Evolutionary conservation across 2,797 vertebrate species (phyloP).

Genomic region (Urocyon cinereoargenteus): DNA sequence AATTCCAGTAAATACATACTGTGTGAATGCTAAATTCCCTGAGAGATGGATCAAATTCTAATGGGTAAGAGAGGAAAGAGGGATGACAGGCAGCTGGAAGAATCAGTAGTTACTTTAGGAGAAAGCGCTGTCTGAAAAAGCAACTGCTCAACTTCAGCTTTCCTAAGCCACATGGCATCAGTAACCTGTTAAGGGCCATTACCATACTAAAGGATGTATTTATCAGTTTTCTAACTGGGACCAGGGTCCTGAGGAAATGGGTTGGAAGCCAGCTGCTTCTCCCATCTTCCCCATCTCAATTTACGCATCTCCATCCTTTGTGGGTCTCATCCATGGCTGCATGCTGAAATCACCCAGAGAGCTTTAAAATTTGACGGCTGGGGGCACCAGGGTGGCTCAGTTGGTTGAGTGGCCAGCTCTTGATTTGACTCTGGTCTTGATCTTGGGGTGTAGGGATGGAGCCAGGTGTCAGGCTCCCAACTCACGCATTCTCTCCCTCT

Average conservation of each 20-base stretch:
- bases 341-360: not conserved
- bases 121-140: not conserved
- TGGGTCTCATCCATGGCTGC: not conserved
- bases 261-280: not conserved
- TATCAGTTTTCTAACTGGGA: not conserved
- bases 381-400: not conserved
- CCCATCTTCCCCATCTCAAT: not conserved
- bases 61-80: too few relatives aligned
- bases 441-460: not conserved
- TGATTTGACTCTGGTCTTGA: not conserved
- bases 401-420: not conserved
- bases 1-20: not conserved
- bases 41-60: not conserved
- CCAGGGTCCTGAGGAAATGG: not conserved
- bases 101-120: not conserved
- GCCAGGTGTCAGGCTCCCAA: not conserved
- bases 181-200: not conserved
- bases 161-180: not conserved
- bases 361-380: not conserved
- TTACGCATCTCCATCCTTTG: too few relatives aligned
- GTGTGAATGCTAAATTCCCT: accelerated
- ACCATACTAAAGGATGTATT: not conserved
- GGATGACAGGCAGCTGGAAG: too few relatives aligned
- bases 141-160: not conserved
- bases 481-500: not conserved